Conservation (phyloP, 2,797 vertebrate genomes). For the Lacerta agilis region DNA sequence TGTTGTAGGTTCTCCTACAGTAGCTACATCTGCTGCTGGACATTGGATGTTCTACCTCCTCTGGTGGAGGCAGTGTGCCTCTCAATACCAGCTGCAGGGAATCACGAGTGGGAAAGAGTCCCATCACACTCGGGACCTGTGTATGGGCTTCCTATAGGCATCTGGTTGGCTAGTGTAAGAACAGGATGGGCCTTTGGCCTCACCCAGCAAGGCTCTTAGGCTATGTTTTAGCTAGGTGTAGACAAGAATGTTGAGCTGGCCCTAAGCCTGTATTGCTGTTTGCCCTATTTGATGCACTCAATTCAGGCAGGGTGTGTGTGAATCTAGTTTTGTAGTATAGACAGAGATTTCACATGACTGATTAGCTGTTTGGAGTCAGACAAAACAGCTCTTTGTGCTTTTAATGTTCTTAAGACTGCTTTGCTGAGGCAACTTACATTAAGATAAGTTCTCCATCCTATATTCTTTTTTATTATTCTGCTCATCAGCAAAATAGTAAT, state of each 20-base stretch:
- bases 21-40: not conserved
- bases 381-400: not conserved
- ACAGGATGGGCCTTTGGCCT: too few species aligned
- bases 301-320: not conserved
- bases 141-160: too few species aligned
- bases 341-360: not conserved
- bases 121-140: too few species aligned
- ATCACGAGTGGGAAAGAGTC: too few species aligned
- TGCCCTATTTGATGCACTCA: not conserved
- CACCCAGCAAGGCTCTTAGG: too few species aligned
- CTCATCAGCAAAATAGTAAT: too few species aligned
- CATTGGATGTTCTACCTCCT: too few species aligned
- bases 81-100: too few species aligned
- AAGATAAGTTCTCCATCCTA: not conserved
- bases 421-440: not conserved
- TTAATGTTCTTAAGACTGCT: not conserved
- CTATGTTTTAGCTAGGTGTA: not conserved
- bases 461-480: not conserved
- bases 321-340: not conserved
- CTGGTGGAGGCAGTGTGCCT: too few species aligned
- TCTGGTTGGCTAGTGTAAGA: too few species aligned
- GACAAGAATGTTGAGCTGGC: not conserved
- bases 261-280: not conserved
- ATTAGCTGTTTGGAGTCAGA: not conserved
- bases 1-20: not conserved